phyloP scores from a whole-genome alignment of 2,888 invertebrate species.

The Hyposoter dolosus region DNA sequence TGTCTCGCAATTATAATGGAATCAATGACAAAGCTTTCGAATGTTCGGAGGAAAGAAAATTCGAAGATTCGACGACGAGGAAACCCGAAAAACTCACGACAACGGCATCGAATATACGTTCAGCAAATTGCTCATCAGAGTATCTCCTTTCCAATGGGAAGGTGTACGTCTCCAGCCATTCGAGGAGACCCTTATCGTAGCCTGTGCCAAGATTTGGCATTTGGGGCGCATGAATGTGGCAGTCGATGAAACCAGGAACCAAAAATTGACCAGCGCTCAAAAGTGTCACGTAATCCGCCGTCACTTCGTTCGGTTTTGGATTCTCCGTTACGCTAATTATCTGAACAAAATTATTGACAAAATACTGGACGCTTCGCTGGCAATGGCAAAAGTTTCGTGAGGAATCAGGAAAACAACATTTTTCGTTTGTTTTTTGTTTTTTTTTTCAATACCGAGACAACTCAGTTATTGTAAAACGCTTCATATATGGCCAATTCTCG shows the following conservation, averaged over 20 bases:
- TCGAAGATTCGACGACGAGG: too few relatives aligned
- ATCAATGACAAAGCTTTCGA: neutral
- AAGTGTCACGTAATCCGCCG: constrained; percentile 70
- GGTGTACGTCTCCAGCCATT: constrained; percentile 95
- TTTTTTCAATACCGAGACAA: neutral
- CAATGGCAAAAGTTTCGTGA: too few relatives aligned
- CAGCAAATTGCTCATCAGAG: constrained; percentile 89
- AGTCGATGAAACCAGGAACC: constrained; percentile 95
- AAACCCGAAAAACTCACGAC: constrained; percentile 88
- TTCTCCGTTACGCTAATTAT: constrained; percentile 73
- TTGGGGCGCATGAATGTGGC: constrained; percentile 96
- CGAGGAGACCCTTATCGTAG: constrained; percentile 91
- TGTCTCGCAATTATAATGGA: constrained; percentile 79
- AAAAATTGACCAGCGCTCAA: constrained; percentile 87
- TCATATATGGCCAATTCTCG: neutral
- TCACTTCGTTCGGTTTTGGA: constrained; percentile 67
- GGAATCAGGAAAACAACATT: too few relatives aligned
- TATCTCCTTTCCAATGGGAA: constrained; percentile 93
- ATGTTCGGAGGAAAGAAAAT: neutral
- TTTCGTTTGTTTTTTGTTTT: too few relatives aligned
- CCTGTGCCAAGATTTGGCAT: constrained; percentile 94
- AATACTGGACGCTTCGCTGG: neutral
- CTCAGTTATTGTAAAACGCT: neutral
- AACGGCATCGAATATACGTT: constrained; percentile 90
- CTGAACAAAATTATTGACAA: constrained; percentile 69